Evolutionary conservation across 2,888 invertebrate genomes (phyloP), one percentile per base, ranked within the genome.

Genomic region (Chrysodeixis includens): DNA sequence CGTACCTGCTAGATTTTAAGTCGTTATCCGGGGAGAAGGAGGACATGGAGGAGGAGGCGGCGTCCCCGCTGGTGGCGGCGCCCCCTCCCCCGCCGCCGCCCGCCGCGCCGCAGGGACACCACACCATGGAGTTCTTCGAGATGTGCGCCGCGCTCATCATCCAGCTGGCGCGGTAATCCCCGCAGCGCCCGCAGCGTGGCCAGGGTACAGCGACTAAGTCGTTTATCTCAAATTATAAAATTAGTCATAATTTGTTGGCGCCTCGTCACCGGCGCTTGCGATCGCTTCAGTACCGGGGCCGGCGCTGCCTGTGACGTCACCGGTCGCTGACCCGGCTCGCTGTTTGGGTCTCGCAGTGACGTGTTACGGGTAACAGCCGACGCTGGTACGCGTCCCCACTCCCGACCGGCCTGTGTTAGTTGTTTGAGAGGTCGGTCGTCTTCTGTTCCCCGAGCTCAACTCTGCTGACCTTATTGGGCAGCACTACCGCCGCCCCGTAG

Each of bases 101-200:
- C 71, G 89, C 75, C 78, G 80, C 66, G 61, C 86, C 89, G 0
- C 95, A 95, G 26, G 98, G 98, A 0, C 99, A 99, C 88, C 99
- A 99, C 91, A 99, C 99, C 1, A 99, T 99, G 98, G 99, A 99
- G 95, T 99, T 99, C 95, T 99, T 99, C 88, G 99, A 99, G 95
- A 99, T 99, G 99, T 99, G 99, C 93, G 99, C 99, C 20, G 98
- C 99, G 2, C 96, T 99, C 54, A 99, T 99, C 83, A 99, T 99
- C 71, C 99, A 99, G 83, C 95, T 99, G 72, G 99, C 99, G 32
- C 98, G 99, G 93, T 99, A 96, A 73, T 79, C 52, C 26, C 51
- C n/a, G 9, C 26, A n/a, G n/a, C 40, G 6, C 54, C 10, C 6
- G 44, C 7, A 35, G n/a, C 49, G n/a, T 6, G 26, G 26, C 26